Evolutionary conservation across 2,797 vertebrate genomes (phyloP).

Genomic region (Ceryle rudis): DNA sequence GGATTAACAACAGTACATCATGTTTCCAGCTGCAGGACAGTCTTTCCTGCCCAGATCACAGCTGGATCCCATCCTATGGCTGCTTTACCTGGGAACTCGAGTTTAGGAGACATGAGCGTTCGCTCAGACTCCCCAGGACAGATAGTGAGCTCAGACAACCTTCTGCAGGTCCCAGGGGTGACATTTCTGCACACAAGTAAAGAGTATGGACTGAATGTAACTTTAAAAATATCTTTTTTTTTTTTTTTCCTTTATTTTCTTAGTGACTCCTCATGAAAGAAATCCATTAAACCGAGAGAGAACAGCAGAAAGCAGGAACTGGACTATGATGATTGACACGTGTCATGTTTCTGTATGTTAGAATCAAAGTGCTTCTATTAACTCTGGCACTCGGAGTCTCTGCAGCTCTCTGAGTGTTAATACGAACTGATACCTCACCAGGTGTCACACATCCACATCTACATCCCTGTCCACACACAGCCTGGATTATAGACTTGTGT

Average conservation of each 20-base stretch:
- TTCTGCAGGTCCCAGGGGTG: neutral
- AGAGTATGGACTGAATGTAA: neutral
- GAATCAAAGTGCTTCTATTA: neutral
- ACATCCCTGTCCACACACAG: too few relatives aligned
- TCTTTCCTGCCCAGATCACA: neutral
- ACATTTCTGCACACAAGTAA: too few relatives aligned
- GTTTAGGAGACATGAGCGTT: too few relatives aligned
- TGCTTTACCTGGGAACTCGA: neutral
- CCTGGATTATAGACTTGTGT: neutral
- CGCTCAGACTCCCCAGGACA: neutral
- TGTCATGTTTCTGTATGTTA: too few relatives aligned
- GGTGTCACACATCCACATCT: neutral
- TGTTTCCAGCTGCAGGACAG: neutral
- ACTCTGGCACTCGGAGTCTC: neutral
- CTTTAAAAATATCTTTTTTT: accelerated
- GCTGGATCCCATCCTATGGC: neutral
- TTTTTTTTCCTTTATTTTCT: neutral
- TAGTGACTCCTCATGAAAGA: neutral
- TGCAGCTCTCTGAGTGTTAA: neutral
- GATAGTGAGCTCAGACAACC: neutral
- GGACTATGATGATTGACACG: neutral
- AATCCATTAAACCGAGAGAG: neutral
- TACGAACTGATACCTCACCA: neutral
- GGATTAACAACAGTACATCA: neutral
- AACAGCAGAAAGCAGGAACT: neutral